Evolutionary conservation across 2,113 vertebrate genomes (phyloP), one percentile per base, ranked within the genome.

Genomic region (Pelecanoides urinatrix): DNA sequence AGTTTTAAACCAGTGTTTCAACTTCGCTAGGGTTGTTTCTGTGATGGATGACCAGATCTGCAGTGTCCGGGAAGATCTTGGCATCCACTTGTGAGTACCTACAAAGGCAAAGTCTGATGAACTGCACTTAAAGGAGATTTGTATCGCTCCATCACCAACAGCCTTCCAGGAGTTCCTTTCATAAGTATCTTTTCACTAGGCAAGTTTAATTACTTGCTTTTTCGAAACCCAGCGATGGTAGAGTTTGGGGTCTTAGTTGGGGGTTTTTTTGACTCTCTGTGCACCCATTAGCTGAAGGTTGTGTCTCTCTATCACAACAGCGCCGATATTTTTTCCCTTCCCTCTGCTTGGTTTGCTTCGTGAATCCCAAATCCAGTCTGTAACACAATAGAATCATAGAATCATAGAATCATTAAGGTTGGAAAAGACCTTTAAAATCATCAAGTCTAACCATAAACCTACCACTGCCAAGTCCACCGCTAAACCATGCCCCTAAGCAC

Each of bases 41-140:
- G 25, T 91, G 97, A 59, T 56, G 76, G 82, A 58, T 38, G 79
- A 81, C 53, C 87, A 2, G 85, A 95, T 89, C 94, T 95, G 81
- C 76, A 50, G 18, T 73, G 86, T 61, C 86, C 97, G 96, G 94
- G 89, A 93, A 81, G 65, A 85, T 90, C 62, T 55, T 59, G 50
- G 65, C 86, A 82, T 95, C 96, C 95, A 40, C 75, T 71, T 90
- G 80, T 74, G 93, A 93, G 93, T 70, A 62, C 23, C 50, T 73
- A 34, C 83, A 66, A 85, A 96, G 55, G 92, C 78, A 76, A 38
- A 74, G 32, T 72, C 66, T 82, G 95, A 68, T 88, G 89, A 93
- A 86, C 45, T 32, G n/a, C 70, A 12, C 90, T 80, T 81, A 34
- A 83, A 52, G 44, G 61, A 87, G 73, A 50, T 34, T 18, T n/a